A percentile compares a stretch with the other conserved stretches of the same genome.
phyloP scores from a whole-genome alignment of 2,888 invertebrate genomes.

The Galeruca laticollis region DNA sequence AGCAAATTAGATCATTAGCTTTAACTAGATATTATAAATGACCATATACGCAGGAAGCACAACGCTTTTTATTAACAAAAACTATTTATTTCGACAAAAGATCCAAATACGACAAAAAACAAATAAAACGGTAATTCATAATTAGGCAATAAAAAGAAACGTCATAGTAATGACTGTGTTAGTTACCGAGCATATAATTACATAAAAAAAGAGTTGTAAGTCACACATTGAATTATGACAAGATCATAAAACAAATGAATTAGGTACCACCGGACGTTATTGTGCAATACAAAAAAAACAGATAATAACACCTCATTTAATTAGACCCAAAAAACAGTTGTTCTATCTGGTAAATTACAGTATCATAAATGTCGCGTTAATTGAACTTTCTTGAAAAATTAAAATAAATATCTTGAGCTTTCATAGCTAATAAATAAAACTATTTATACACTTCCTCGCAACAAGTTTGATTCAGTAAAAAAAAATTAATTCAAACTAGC shows the following conservation, averaged over 20 bases:
- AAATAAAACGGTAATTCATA: conserved; percentile 1
- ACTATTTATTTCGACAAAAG: conserved; percentile 14
- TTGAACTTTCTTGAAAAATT: too few species aligned
- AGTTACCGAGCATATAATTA: conserved; percentile 4
- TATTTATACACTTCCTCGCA: too few species aligned
- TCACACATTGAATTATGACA: conserved; percentile 10
- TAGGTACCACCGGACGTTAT: conserved; percentile 13
- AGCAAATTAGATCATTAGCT: conserved; percentile 32
- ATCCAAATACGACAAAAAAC: conserved; percentile 19
- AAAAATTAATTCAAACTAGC: too few species aligned
- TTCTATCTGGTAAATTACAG: background rate
- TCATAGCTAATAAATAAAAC: too few species aligned
- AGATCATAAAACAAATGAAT: conserved; percentile 14
- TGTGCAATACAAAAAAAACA: conserved; percentile 8
- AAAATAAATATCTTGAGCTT: too few species aligned
- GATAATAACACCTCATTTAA: conserved; percentile 1
- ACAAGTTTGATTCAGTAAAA: too few species aligned
- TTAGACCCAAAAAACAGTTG: background rate
- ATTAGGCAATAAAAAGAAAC: conserved; percentile 4
- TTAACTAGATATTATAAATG: conserved; percentile 37
- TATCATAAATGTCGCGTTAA: background rate
- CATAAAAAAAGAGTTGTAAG: conserved; percentile 4
- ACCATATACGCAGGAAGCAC: conserved; percentile 33
- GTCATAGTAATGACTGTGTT: conserved; percentile 8
- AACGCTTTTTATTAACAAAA: conserved; percentile 18